Evolutionary conservation across 2,113 vertebrate species (phyloP).

Genomic region (Dicentrarchus labrax): DNA sequence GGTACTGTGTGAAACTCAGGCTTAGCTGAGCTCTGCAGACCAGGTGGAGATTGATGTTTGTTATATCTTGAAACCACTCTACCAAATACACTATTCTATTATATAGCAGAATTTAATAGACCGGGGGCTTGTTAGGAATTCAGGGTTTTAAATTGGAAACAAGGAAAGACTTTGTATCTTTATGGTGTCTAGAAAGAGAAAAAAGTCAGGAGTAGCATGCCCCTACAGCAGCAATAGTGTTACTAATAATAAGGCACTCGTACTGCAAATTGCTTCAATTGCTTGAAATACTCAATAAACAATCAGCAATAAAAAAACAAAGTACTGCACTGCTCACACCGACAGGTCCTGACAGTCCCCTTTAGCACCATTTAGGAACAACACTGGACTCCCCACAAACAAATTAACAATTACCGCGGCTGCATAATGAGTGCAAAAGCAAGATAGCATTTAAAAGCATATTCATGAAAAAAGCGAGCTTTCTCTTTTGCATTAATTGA

Average conservation of each 20-base stretch:
- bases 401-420: slow-evolving; percentile 26
- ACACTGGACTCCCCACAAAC: slow-evolving; percentile 4
- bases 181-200: neutral
- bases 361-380: slow-evolving; percentile 37
- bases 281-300: slow-evolving; percentile 22
- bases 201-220: neutral
- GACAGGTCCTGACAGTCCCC: slow-evolving; percentile 10
- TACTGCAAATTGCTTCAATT: slow-evolving; percentile 5
- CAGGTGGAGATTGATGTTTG: slow-evolving; percentile 24
- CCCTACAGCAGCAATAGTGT: neutral
- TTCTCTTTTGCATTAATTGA: slow-evolving; percentile 31
- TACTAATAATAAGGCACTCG: neutral
- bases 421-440: slow-evolving; percentile 23
- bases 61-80: slow-evolving; percentile 4
- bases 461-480: slow-evolving; percentile 15
- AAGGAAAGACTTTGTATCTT: neutral
- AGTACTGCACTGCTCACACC: slow-evolving; percentile 7
- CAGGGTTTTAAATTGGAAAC: neutral
- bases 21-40: slow-evolving; percentile 19
- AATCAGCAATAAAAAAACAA: slow-evolving; percentile 17
- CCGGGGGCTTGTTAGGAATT: neutral
- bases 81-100: neutral
- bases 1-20: slow-evolving; percentile 33
- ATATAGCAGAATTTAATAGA: neutral
- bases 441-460: slow-evolving; percentile 19